Percentiles rank a stretch among this genome's conserved stretches.
These are phyloP conservation scores for Chlorospingus semifuscus DNA, from an alignment of 2,797 vertebrate genomes.

Conservation along the genomic window DNA sequence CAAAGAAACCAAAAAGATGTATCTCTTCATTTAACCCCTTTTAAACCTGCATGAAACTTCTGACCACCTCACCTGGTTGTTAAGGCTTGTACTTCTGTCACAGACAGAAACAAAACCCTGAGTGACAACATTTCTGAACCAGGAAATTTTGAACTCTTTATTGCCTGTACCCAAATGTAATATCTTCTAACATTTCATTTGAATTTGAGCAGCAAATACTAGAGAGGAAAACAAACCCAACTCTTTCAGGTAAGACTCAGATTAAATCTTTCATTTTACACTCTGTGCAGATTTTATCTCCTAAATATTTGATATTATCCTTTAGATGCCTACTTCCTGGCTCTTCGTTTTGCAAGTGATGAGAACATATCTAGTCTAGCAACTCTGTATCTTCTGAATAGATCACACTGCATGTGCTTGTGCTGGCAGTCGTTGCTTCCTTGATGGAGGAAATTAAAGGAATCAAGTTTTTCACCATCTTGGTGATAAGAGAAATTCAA, in stretches of 20 bases:
- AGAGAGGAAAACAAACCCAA: not conserved
- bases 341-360: not conserved
- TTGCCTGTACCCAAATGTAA: not conserved
- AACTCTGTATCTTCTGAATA: conserved; percentile 16
- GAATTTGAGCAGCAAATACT: not conserved
- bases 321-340: conserved; percentile 26
- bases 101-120: not conserved
- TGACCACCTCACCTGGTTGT: not conserved
- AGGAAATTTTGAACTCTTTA: not conserved
- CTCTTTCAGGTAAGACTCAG: not conserved
- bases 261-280: conserved; percentile 47
- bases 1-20: not conserved
- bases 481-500: conserved; percentile 10
- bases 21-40: not conserved
- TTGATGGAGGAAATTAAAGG: conserved; percentile 39
- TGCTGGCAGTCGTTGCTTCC: conserved; percentile 12
- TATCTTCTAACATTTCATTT: conserved; percentile 15
- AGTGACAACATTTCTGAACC: not conserved
- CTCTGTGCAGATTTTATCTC: conserved; percentile 24
- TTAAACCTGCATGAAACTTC: not conserved
- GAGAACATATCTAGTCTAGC: conserved; percentile 39
- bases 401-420: not conserved
- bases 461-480: conserved; percentile 30
- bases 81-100: not conserved
- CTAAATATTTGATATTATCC: conserved; percentile 26